Conservation (phyloP, 2,888 invertebrate species). For the Campoletis raptor region DNA sequence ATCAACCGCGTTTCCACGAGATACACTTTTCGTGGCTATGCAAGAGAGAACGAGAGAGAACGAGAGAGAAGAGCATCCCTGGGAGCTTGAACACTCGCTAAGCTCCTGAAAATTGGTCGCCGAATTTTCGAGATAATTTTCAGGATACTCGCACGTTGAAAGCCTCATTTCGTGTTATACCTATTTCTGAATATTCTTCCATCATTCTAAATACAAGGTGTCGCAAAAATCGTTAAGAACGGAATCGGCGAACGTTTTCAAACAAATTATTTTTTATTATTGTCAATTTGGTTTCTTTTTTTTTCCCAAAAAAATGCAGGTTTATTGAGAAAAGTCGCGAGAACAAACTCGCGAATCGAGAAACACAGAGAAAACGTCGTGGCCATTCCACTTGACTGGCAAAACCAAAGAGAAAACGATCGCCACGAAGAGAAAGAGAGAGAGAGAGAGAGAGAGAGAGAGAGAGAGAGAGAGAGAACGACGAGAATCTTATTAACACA, state of each 20-base stretch:
- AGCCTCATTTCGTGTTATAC: constrained; percentile 24
- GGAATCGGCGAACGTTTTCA: no score
- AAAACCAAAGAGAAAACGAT: constrained; percentile 65
- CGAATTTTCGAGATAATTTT: constrained; percentile 83
- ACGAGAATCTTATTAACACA: constrained; percentile 84
- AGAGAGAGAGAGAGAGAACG: constrained; percentile 73
- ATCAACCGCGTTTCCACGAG: constrained; percentile 35
- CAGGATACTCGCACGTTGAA: constrained; percentile 34
- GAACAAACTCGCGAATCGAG: constrained; percentile 34
- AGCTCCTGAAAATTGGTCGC: constrained; percentile 83
- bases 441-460: constrained; percentile 72
- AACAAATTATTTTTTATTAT: no score
- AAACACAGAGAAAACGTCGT: constrained; percentile 44
- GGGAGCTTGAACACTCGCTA: constrained; percentile 73
- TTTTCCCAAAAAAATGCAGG: neutral
- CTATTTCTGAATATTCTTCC: constrained; percentile 15
- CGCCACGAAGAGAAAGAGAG: constrained; percentile 40
- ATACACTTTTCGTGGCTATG: constrained; percentile 41
- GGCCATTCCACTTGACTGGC: constrained; percentile 53
- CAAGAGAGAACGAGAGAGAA: constrained; percentile 13
- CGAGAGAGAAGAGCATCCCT: constrained; percentile 6
- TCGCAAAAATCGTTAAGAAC: neutral
- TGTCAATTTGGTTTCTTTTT: neutral
- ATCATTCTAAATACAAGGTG: constrained; percentile 4
- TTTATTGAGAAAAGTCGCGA: constrained; percentile 21